phyloP scores from a whole-genome alignment of 2,113 vertebrate genomes.

The Lipophrys pholis region DNA sequence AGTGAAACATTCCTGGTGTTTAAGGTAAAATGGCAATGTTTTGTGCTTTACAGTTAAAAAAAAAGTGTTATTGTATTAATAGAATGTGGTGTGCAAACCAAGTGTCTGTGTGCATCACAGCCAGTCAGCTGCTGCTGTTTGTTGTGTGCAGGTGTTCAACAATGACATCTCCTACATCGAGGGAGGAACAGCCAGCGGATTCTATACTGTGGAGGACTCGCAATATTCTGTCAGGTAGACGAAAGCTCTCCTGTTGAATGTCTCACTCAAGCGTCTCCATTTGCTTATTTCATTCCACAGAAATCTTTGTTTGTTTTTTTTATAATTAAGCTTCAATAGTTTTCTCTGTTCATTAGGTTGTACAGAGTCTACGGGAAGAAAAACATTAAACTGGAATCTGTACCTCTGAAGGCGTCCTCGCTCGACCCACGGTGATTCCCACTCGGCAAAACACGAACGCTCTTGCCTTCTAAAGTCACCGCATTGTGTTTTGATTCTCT shows the following conservation, averaged over 20 bases:
- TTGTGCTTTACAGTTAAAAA: no score
- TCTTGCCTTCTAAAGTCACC: neutral
- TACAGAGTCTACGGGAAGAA: conserved; percentile 97
- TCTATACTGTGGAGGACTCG: conserved; percentile 94
- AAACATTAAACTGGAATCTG: conserved; percentile 93
- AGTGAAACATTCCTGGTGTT: no score
- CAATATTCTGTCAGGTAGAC: conserved; percentile 89
- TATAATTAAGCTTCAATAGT: no score
- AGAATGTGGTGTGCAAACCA: no score
- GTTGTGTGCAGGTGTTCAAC: conserved; percentile 90
- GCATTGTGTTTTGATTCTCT: no score
- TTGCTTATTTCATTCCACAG: neutral
- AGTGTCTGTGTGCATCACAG: neutral
- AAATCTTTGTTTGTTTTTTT: no score
- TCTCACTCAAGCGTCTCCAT: neutral
- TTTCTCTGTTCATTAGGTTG: conserved; percentile 81
- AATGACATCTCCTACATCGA: conserved; percentile 96
- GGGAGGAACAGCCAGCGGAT: conserved; percentile 94
- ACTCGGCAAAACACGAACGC: neutral
- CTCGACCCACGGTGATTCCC: conserved; percentile 91
- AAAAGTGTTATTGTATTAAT: no score
- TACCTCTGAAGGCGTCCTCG: conserved; percentile 88
- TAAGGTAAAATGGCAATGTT: no score
- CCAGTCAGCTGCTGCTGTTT: neutral
- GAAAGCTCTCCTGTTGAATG: neutral